These are phyloP conservation scores for Dromaius novaehollandiae DNA, from an alignment of 2,113 vertebrate species.

Conservation along the genomic window DNA sequence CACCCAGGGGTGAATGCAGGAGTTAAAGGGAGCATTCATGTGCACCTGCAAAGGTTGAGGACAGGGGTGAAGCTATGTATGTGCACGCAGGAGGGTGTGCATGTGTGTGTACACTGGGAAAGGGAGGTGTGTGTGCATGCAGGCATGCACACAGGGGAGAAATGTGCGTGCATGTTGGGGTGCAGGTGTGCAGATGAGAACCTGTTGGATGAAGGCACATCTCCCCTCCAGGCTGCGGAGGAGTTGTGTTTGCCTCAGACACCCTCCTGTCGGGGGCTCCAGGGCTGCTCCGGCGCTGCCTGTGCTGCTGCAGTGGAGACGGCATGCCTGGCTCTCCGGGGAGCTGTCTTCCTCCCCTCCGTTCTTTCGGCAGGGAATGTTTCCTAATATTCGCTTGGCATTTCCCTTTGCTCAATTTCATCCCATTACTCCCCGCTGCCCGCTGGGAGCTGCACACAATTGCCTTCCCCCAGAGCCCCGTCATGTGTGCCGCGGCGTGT, in stretches of 20 bases:
- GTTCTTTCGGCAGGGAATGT: not conserved
- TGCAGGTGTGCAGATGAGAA: not conserved
- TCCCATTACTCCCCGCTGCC: not conserved
- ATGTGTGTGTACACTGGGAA: too few species aligned
- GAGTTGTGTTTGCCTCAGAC: not conserved
- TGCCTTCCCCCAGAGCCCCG: not conserved
- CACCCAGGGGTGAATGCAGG: not conserved
- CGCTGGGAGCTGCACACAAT: accelerated
- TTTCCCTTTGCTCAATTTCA: not conserved
- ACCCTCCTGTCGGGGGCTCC: not conserved
- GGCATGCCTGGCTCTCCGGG: accelerated
- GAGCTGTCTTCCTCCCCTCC: not conserved
- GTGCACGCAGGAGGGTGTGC: accelerated
- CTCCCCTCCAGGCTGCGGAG: not conserved
- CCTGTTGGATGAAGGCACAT: not conserved
- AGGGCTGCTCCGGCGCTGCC: not conserved
- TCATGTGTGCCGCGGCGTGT: not conserved
- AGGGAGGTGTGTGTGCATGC: not conserved
- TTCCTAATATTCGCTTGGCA: not conserved
- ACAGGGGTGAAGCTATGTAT: not conserved
- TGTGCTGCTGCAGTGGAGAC: not conserved
- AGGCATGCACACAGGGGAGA: too few species aligned
- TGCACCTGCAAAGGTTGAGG: not conserved
- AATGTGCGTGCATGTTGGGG: too few species aligned
- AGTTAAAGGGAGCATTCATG: not conserved